Evolutionary conservation across 2,113 vertebrate species (phyloP).

Genomic region (Centropus unirufus): DNA sequence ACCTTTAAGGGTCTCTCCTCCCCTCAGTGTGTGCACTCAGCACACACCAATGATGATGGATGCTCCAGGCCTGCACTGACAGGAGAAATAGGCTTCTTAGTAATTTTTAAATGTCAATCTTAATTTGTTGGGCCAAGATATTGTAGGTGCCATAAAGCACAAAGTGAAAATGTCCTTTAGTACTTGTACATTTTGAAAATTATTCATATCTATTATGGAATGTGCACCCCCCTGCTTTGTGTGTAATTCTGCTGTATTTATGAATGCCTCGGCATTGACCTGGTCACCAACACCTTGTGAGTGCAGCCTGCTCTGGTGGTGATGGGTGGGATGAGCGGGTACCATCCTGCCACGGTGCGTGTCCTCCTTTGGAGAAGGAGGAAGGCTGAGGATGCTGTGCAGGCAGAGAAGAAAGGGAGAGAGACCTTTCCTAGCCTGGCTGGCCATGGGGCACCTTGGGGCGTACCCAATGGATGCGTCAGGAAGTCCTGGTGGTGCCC

Average conservation of each 20-base stretch:
- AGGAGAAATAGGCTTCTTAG: background rate
- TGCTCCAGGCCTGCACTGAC: background rate
- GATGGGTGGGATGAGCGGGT: rapidly evolving
- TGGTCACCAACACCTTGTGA: background rate
- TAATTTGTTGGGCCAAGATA: slow-evolving; percentile 38
- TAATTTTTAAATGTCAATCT: slow-evolving; percentile 39
- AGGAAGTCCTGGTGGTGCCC: background rate
- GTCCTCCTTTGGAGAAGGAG: background rate
- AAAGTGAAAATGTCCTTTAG: background rate
- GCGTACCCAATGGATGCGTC: rapidly evolving
- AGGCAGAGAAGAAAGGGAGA: background rate
- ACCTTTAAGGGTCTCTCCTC: slow-evolving; percentile 2
- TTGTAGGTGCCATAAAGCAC: background rate
- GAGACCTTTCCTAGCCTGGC: background rate
- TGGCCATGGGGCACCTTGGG: background rate
- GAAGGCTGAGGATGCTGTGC: background rate
- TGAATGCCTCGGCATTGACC: background rate
- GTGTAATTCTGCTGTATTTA: background rate
- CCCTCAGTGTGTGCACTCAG: background rate
- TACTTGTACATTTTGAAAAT: background rate
- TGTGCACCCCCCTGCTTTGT: background rate
- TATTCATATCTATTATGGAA: background rate
- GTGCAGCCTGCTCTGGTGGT: background rate
- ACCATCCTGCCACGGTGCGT: background rate
- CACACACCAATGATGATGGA: slow-evolving; percentile 6